phyloP scores from a whole-genome alignment of 2,797 vertebrate species.

The Aphelocoma californica region DNA sequence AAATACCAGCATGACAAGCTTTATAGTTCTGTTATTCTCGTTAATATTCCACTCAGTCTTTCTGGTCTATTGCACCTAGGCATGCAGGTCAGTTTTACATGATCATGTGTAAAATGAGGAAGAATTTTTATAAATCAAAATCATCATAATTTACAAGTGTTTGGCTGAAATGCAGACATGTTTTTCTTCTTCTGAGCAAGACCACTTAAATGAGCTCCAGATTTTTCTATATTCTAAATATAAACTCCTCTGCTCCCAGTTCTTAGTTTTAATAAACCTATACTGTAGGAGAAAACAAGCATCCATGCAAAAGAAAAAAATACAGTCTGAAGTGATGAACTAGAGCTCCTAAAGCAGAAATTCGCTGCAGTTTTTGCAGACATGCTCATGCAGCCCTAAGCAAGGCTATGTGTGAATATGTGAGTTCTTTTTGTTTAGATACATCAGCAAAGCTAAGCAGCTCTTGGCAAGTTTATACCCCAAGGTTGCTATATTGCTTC shows the following conservation, averaged over 20 bases:
- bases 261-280: neutral
- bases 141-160: neutral
- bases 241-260: neutral
- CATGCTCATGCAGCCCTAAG: accelerated
- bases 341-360: neutral
- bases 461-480: neutral
- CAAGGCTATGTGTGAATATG: neutral
- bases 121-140: neutral
- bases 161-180: neutral
- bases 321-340: neutral
- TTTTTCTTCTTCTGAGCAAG: neutral
- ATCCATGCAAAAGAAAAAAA: neutral
- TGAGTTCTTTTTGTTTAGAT: neutral
- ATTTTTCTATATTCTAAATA: neutral
- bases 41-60: neutral
- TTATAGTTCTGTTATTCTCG: neutral
- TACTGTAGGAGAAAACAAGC: neutral
- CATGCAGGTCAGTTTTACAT: neutral
- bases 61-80: neutral
- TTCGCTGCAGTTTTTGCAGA: neutral
- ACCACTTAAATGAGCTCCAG: neutral
- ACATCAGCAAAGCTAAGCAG: neutral
- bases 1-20: neutral
- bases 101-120: neutral
- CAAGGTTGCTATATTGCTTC: neutral